Percentiles rank a stretch among this genome's conserved stretches.
These are phyloP conservation scores for Thrips palmi DNA, from an alignment of 1,140 invertebrate species.

Conservation along the genomic window DNA sequence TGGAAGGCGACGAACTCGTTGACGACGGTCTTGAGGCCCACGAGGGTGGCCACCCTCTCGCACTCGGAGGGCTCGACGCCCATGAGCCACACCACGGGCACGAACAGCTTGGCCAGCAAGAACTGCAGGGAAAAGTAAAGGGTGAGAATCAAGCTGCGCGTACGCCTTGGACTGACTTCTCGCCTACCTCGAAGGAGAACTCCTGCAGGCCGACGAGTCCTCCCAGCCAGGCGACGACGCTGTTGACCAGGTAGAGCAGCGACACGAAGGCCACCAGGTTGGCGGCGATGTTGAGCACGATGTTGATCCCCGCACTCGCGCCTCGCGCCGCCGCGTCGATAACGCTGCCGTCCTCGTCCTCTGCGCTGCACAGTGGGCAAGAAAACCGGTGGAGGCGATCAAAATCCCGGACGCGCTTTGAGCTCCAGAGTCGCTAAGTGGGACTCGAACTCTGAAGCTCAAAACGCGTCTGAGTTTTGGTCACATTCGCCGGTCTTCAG, in stretches of 20 bases:
- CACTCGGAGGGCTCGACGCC: conserved; percentile 63
- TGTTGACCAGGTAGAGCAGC: conserved; percentile 67
- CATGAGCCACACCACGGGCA: conserved; percentile 63
- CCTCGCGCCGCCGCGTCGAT: conserved; percentile 81
- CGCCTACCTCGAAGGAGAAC: conserved; percentile 32
- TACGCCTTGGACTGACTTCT: conserved; percentile 10
- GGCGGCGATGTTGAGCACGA: conserved; percentile 74
- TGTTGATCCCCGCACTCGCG: conserved; percentile 56
- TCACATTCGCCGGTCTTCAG: not conserved
- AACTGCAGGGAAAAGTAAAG: conserved; percentile 31
- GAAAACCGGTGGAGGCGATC: no score
- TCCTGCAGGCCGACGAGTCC: conserved; percentile 41
- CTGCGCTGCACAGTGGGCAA: no score
- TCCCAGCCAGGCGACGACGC: conserved; percentile 60
- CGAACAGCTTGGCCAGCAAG: conserved; percentile 70
- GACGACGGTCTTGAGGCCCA: conserved; percentile 75
- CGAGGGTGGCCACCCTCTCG: conserved; percentile 55
- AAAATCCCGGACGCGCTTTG: no score
- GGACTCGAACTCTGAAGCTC: not conserved
- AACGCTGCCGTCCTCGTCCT: conserved; percentile 57
- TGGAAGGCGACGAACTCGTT: conserved; percentile 88
- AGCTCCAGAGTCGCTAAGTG: no score
- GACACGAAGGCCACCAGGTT: conserved; percentile 86
- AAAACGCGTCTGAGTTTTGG: no score
- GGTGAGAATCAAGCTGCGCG: not conserved